phyloP scores from a whole-genome alignment of 2,797 vertebrate species.

The Sebastes matsubarae region DNA sequence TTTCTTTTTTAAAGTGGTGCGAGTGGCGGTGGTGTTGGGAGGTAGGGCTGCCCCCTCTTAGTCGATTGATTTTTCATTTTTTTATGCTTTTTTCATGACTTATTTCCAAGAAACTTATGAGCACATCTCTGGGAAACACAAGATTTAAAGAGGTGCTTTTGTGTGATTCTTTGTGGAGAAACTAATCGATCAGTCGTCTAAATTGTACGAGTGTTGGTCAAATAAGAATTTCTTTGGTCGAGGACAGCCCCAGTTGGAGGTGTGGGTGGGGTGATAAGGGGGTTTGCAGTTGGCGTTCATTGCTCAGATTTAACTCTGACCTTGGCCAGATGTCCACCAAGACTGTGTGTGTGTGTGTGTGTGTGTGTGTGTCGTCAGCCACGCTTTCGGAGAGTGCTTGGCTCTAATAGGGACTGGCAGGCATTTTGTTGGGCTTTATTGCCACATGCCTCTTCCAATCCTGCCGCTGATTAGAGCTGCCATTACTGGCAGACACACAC shows the following conservation, averaged over 20 bases:
- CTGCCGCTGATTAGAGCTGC: slow-evolving; percentile 69
- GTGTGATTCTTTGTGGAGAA: too few relatives aligned
- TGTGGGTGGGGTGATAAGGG: background rate
- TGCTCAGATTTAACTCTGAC: slow-evolving; percentile 51
- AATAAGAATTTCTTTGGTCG: too few relatives aligned
- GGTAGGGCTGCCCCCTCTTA: background rate
- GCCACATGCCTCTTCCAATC: slow-evolving; percentile 78
- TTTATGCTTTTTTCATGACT: too few relatives aligned
- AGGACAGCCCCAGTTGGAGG: background rate
- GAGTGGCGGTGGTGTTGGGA: background rate
- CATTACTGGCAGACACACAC: slow-evolving; percentile 42
- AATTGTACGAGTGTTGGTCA: too few relatives aligned
- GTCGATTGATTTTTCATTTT: too few relatives aligned
- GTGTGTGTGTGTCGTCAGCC: background rate
- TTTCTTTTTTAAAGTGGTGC: slow-evolving; percentile 9
- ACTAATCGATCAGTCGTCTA: too few relatives aligned
- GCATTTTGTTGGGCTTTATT: slow-evolving; percentile 74
- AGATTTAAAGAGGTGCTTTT: too few relatives aligned
- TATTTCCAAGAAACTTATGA: too few relatives aligned
- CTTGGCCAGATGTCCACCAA: slow-evolving; percentile 71
- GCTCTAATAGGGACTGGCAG: slow-evolving; percentile 69
- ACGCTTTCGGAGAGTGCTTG: slow-evolving; percentile 41
- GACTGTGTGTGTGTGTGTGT: slow-evolving; percentile 18
- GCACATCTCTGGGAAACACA: too few relatives aligned
- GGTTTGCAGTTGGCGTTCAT: slow-evolving; percentile 35